Percentiles rank a stretch among this genome's conserved stretches.
Evolutionary conservation across 2,797 vertebrate genomes (phyloP).

Genomic region (Coregonus sp.): DNA sequence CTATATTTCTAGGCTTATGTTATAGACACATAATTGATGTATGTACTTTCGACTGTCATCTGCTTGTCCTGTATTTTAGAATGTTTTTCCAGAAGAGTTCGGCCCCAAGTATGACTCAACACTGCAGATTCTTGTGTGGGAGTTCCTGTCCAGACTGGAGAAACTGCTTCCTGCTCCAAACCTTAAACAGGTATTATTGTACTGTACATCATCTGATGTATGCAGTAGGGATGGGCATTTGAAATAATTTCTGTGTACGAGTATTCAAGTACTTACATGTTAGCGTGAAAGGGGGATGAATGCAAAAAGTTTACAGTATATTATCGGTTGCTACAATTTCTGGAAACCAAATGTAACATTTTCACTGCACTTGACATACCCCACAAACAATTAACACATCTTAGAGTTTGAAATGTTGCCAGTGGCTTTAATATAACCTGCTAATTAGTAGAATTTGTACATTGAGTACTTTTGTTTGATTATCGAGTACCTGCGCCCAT

Average conservation of each 20-base stretch:
- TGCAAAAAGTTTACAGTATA: no score
- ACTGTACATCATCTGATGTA: neutral
- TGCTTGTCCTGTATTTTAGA: conserved; percentile 33
- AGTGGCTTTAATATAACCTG: neutral
- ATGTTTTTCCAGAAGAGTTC: conserved; percentile 58
- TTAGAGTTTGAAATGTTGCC: neutral
- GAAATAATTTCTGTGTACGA: neutral
- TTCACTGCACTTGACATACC: neutral
- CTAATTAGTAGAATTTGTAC: neutral
- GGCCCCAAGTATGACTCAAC: conserved; percentile 59
- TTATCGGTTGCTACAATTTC: neutral
- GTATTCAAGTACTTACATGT: neutral
- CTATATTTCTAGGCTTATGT: no score
- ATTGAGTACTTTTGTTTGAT: no score
- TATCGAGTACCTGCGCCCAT: no score
- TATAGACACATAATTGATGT: neutral
- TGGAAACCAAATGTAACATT: neutral
- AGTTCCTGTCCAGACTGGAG: conserved; percentile 64
- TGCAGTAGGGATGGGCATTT: neutral
- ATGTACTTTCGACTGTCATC: neutral
- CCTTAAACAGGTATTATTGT: conserved; percentile 49
- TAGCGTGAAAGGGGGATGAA: no score
- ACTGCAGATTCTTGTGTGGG: conserved; percentile 62
- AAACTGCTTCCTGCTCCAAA: conserved; percentile 42
- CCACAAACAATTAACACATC: neutral